Evolutionary conservation across 2,113 vertebrate species (phyloP), one percentile per base, ranked within the genome.

Genomic region (Pteronura brasiliensis): DNA sequence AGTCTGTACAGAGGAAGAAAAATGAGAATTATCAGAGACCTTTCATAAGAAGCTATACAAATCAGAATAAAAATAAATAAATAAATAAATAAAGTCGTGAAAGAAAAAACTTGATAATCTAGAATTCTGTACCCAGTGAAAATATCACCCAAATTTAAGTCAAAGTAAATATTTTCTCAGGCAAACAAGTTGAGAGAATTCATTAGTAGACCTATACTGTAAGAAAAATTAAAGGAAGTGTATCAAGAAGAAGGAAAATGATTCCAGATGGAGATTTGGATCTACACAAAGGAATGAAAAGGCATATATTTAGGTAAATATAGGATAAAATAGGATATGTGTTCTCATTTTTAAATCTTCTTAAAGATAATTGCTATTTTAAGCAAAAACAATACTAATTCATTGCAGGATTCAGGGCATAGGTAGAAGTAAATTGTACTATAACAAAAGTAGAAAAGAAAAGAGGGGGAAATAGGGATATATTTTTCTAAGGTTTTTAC

Each of bases 141-240:
- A 76, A 80, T 47, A 90, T 44, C 13, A 79, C 15, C 76, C 10
- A 57, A 86, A 42, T 79, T 42, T 47, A 88, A 72, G 39, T 39
- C 47, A 79, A 91, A 74, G 61, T n/a, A 86, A 76, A 14, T 63
- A 94, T 86, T 93, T 96, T 76, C 49, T 77, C 57, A 80, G 47
- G 21, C 36, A 91, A 88, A 69, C 5, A 42, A 72, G 27, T n/a
- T 95, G 57, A 63, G 57, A 81, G 47, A 96, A 47, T 29, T 42
- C 13, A 39, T 61, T 12, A 89, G 47, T 12, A 79, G 23, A 79
- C 1, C 25, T 63, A 18, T 10, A 74, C 39, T 31, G 21, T 34
- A 72, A 93, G 44, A 74, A 44, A 93, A 34, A 29, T 57, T 88
- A 85, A 86, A 80, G 31, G 21, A 77, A 71, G 6, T 39, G 57